These are phyloP conservation scores for Sceloporus tristichus DNA, from an alignment of 2,113 vertebrate genomes.

Conservation along the genomic window DNA sequence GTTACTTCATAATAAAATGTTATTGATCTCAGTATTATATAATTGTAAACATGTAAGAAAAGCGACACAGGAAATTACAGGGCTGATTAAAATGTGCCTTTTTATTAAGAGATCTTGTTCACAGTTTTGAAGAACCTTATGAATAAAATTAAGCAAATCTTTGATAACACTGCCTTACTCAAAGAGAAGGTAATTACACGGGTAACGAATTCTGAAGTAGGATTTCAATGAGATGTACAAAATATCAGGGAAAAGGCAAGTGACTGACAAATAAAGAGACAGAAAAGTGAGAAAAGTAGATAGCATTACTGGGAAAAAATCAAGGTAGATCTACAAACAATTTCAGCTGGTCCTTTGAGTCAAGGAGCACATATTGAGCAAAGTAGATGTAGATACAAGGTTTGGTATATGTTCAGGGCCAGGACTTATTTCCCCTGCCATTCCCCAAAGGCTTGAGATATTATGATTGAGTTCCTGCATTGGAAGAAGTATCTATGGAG, in stretches of 20 bases:
- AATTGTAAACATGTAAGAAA: not conserved
- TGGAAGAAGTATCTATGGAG: too few relatives aligned
- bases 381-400: not conserved
- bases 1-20: not conserved
- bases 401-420: not conserved
- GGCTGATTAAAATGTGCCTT: not conserved
- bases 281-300: not conserved
- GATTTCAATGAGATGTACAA: not conserved
- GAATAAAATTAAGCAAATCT: not conserved
- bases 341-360: not conserved
- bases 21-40: not conserved
- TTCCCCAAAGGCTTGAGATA: not conserved
- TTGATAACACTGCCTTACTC: not conserved
- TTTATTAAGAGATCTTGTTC: not conserved
- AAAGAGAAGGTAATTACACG: not conserved
- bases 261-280: conserved; percentile 6
- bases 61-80: too few relatives aligned
- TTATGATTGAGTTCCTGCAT: too few relatives aligned
- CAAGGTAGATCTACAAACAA: not conserved
- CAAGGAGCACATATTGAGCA: not conserved
- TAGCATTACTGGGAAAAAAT: not conserved
- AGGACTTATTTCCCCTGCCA: not conserved
- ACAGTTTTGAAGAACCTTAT: not conserved
- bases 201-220: not conserved
- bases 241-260: not conserved